Evolutionary conservation across 1,140 invertebrate species (phyloP), one percentile per base, ranked within the genome.

Genomic region (Parapsyche elsis): DNA sequence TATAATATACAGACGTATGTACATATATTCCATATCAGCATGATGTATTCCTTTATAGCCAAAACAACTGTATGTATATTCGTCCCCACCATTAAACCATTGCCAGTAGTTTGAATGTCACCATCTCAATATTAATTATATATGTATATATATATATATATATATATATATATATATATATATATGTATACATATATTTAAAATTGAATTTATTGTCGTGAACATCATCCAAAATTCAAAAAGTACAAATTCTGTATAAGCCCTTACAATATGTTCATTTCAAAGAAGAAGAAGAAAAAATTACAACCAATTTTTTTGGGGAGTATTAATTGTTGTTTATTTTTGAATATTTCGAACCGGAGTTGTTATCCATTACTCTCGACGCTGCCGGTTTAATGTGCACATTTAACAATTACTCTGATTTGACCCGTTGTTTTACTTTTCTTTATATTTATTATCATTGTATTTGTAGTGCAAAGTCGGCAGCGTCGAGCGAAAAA

Each of bases 181-280:
- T 70, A 77, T 4, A 53, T 14, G 12, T 4, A 53, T 53, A 53
- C 10, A 53, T 14, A 12, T 53, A 14, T 53, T 14, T 14, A 67
- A 67, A 67, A 67, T 53, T 53, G 16, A 67, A 38, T 38, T 67
- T 67, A 73, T 73, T 49, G 38, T 73, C 71, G 21, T 49, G 38
- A 84, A 82, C 84, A 84, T 84, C 79, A 76, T 80, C 38, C 81
- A 83, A 80, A 81, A 85, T 84, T 85, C 84, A 85, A 87, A 89
- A 86, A 90, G 89, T 90, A 90, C 89, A 90, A 90, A 89, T 89
- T 89, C 87, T 88, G 86, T 90, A 87, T 89, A 90, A 90, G 88
- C 87, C 87, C 87, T 87, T 87, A 87, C 84, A 86, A 73, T 73
- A 73, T 79, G 49, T 49, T 71, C 30, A 44, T 45, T 45, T 21